Evolutionary conservation across 2,113 vertebrate species (phyloP).

Genomic region (Fukomys damarensis): DNA sequence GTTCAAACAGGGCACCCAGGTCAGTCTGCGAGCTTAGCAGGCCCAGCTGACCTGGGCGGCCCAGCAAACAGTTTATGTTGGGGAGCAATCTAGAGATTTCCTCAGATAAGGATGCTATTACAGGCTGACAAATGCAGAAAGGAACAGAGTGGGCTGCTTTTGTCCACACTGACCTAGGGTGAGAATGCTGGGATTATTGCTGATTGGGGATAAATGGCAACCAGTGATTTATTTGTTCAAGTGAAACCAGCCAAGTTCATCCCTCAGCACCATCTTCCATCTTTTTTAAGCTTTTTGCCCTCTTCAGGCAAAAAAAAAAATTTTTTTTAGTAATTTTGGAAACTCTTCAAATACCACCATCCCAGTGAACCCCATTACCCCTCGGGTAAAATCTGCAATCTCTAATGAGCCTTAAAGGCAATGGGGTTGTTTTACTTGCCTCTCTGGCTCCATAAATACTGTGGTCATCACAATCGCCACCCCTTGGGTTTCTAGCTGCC

Average conservation of each 20-base stretch:
- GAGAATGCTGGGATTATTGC: slow-evolving; percentile 79
- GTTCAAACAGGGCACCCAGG: slow-evolving; percentile 76
- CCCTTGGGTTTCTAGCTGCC: neutral
- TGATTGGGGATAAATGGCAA: slow-evolving; percentile 83
- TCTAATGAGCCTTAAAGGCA: neutral
- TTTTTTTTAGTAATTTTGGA: slow-evolving; percentile 51
- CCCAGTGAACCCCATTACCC: slow-evolving; percentile 68
- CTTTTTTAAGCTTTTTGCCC: slow-evolving; percentile 39
- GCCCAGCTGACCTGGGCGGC: slow-evolving; percentile 49
- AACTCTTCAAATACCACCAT: slow-evolving; percentile 67
- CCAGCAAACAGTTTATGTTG: slow-evolving; percentile 79
- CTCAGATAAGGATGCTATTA: slow-evolving; percentile 83
- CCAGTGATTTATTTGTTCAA: slow-evolving; percentile 80
- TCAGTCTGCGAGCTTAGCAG: slow-evolving; percentile 73
- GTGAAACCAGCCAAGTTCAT: slow-evolving; percentile 80
- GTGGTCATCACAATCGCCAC: neutral
- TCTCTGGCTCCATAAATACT: neutral
- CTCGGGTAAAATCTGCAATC: slow-evolving; percentile 64
- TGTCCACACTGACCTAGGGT: slow-evolving; percentile 77
- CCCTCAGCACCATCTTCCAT: slow-evolving; percentile 72
- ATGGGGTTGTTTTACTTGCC: neutral
- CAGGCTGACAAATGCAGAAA: slow-evolving; percentile 78
- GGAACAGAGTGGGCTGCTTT: slow-evolving; percentile 70
- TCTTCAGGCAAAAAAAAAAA: slow-evolving; percentile 64
- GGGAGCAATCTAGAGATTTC: slow-evolving; percentile 80